Base-by-base conservation (phyloP, 2,797 vertebrate species). In the Peromyscus attwateri region DNA sequence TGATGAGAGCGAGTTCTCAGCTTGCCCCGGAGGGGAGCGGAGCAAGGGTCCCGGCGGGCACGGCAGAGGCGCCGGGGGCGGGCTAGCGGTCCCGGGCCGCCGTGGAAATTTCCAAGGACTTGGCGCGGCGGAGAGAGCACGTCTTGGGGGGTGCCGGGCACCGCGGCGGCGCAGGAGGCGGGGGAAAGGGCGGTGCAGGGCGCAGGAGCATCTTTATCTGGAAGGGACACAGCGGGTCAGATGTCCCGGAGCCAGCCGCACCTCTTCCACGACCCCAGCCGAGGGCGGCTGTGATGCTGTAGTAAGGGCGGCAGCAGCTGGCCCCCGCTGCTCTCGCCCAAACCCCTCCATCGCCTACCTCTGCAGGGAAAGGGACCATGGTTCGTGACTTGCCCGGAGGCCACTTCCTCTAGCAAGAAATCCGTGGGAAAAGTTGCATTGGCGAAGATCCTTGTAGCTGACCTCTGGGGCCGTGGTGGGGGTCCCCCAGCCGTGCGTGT, bases 61-160 rank as follows among this genome's bases (percentile, higher is more conserved):
- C 37, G 87, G 85, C 60, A 19, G 46, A 19, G 71, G 12, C 60
- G 17, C 92, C 89, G 14, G 93, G 80, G 46, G 79, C 87, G 0
- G 95, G 95, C 21, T 97, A 96, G 92, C 80, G 87, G 97, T 97
- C 96, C 94, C 37, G 85, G 96, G 89, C 91, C 49, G 29, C 87
- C 21, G 92, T 97, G 98, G 97, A 98, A 97, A 98, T 98, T 98
- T 98, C 96, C 95, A 81, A 96, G 92, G 96, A 95, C 96, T 90
- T 93, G 81, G 87, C 37, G 95, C 83, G 16, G 96, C 70, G 55
- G 37, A 34, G 89, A 66, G 93, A 76, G 94, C 80, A 94, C 91
- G 79, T 89, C 94, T 73, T 71, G 46, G 62, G 85, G 27, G 87
- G 88, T 60, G 92, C 46, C 71, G 4, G 92, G 84, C 62, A 70